Conservation (phyloP, 2,888 invertebrate species). For the Brassicogethes aeneus region DNA sequence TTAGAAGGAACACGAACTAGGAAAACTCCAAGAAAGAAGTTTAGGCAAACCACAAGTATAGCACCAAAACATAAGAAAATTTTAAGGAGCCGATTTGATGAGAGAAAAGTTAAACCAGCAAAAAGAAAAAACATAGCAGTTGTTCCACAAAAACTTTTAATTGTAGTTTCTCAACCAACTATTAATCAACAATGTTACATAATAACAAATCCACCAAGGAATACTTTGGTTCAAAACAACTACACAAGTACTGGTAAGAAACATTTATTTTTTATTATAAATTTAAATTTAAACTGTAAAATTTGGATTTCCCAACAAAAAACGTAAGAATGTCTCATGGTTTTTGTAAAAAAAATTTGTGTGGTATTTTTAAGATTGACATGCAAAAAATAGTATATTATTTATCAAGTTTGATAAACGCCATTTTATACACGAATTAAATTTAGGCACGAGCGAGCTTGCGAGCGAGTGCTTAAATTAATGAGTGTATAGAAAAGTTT, state of each 20-base stretch:
- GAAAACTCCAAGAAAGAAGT: conserved; percentile 8
- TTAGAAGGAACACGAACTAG: not conserved
- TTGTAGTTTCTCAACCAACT: conserved; percentile 20
- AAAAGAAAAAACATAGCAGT: conserved; percentile 16
- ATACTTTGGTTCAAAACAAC: conserved; percentile 10
- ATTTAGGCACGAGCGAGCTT: no score
- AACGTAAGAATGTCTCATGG: no score
- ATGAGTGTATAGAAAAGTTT: no score
- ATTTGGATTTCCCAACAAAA: no score
- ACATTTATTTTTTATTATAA: no score
- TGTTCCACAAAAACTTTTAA: conserved; percentile 14
- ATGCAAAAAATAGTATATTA: no score
- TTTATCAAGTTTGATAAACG: no score
- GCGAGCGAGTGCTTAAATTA: no score
- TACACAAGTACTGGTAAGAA: conserved; percentile 13
- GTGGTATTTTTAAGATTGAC: no score
- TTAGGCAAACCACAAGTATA: conserved; percentile 4
- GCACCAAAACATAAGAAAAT: conserved; percentile 17
- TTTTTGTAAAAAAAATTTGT: no score
- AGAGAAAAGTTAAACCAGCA: conserved; percentile 6
- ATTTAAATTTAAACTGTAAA: no score
- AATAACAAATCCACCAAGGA: conserved; percentile 18
- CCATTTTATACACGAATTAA: no score
- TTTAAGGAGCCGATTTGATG: conserved; percentile 11
- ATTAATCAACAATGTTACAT: conserved; percentile 22